Base-by-base conservation (phyloP, 2,888 invertebrate species). In the Gonocerus acuteangulatus region DNA sequence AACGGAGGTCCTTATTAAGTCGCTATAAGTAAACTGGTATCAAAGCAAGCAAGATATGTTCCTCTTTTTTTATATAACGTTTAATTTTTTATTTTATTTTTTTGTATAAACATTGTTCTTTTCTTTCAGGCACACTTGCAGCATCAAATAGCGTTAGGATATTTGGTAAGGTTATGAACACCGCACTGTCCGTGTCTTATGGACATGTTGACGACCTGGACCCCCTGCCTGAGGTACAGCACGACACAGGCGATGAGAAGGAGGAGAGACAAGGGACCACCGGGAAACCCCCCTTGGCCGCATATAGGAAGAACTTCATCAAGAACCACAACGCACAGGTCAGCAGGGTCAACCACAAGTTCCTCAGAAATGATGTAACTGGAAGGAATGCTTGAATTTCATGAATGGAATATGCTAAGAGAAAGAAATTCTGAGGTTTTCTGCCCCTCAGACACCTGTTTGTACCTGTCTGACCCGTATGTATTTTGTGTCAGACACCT, bases 161-260 rank as follows among this genome's bases (percentile, higher is more conserved):
- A n/a, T 66, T 68, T 21, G 67, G 68, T 1, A 62, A 67, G 56
- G 61, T 66, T 0, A 61, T 67, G 60, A 68, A 68, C 57, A 63
- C 66, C 2, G 68, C 68, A 9, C 48, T 67, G 13, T 65, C 65
- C 44, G 56, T 67, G 21, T 64, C 65, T 6, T 67, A 67, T 39
- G 67, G 67, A 1, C 48, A 48, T 16, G 59, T 16, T 2, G 45
- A 47, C 16, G 57, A 57, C 9, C 11, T 57, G 2, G 47, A 57
- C 39, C 44, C 47, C 2, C 42, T 57, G 1, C 57, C 57, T 22
- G 57, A 57, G 19, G 27, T 57, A 3, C 44, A 45, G 16, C 22
- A 42, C 0, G 57, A 57, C 13, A 16, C 2, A 11, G 34, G 4
- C 4, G 39, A 3, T 13, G 59, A 59, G 18, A 48, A 48, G 19